Evolutionary conservation across 2,113 vertebrate genomes (phyloP), one percentile per base, ranked within the genome.

Genomic region (Cyphomyrus plagiostoma): DNA sequence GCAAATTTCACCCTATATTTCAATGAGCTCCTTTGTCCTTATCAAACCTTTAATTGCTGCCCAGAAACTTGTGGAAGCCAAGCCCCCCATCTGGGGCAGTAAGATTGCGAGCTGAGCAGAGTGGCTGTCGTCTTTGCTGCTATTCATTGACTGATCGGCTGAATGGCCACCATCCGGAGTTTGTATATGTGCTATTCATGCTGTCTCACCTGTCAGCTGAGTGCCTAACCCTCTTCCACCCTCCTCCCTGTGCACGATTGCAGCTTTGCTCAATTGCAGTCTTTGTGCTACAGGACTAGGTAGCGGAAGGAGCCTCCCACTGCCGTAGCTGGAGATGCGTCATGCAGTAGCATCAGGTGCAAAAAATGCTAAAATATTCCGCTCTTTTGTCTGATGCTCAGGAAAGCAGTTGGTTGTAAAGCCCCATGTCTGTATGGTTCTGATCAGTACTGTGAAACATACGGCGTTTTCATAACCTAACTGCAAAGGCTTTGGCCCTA

Each of bases 261-360:
- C 10, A 42, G 56, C 90, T 83, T 26, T 56, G 49, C 30, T 86
- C 56, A 49, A 45, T 70, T 87, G 19, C 74, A 39, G 87, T 66
- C 88, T 90, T 89, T 88, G 86, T 91, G 93, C 92, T 88, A 86
- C 89, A 90, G 89, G 46, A 89, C 85, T 77, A 15, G 85, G 45
- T 45, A 9, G 90, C 90, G 85, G 91, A 92, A 92, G 21, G 1
- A n/a, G 92, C 93, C 92, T 93, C 94, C 94, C 93, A 89, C 91
- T 21, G 83, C 86, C 86, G 53, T 86, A 58, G 90, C 90, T 93
- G 92, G 93, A 94, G 94, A 17, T 0, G 39, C 84, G 49, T 15
- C 89, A 89, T 84, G 91, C 35, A 19, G 83, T 58, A 52, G 88
- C 94, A 94, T 93, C 91, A 83, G 50, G 89, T 53, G 7, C 87